Evolutionary conservation across 2,888 invertebrate species (phyloP).

Genomic region (Tenthredo scrophulariae): DNA sequence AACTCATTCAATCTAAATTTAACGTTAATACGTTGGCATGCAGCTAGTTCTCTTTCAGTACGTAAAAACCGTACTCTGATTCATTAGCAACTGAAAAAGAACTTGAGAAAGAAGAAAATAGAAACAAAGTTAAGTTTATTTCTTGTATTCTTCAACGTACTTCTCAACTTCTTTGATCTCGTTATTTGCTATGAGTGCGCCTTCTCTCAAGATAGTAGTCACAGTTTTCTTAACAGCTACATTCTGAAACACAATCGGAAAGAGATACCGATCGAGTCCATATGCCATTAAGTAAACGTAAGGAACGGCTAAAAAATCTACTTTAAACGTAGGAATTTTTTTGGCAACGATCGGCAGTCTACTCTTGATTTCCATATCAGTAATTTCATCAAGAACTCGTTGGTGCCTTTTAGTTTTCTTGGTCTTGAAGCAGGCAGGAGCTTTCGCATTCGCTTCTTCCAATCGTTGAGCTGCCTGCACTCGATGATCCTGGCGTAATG

Average conservation of each 20-base stretch:
- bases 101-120: background rate
- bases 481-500: slow-evolving; percentile 56
- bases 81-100: background rate
- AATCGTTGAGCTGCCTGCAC: slow-evolving; percentile 53
- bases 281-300: background rate
- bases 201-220: slow-evolving; percentile 60
- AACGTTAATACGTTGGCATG: background rate
- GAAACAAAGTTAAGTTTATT: background rate
- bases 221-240: slow-evolving; percentile 60
- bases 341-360: slow-evolving; percentile 24
- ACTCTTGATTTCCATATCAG: background rate
- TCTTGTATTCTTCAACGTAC: slow-evolving; percentile 49
- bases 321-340: slow-evolving; percentile 52
- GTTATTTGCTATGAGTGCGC: slow-evolving; percentile 58
- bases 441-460: slow-evolving; percentile 40
- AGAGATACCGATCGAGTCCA: background rate
- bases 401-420: slow-evolving; percentile 28
- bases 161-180: slow-evolving; percentile 61
- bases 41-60: background rate
- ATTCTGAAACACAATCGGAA: slow-evolving; percentile 41
- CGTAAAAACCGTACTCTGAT: background rate
- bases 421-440: slow-evolving; percentile 34
- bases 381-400: slow-evolving; percentile 9
- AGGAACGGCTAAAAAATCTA: background rate
- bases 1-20: slow-evolving; percentile 39